Evolutionary conservation across 2,888 invertebrate species (phyloP).

Genomic region (Zaprionus obscuricornis): DNA sequence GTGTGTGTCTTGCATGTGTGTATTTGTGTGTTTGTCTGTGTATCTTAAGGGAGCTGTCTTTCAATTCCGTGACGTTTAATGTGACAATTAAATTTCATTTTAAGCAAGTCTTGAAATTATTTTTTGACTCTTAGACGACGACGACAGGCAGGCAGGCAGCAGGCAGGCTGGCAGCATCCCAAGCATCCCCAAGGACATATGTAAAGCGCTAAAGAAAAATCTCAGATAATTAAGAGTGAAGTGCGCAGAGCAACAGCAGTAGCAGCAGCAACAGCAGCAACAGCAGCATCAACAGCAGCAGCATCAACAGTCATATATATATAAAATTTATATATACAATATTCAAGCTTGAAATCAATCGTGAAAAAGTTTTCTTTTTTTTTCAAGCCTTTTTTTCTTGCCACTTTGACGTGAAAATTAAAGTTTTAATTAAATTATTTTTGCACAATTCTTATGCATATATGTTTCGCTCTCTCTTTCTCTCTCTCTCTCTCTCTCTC

Average conservation of each 20-base stretch:
- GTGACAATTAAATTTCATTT: conserved; percentile 74
- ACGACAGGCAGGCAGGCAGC: too few species aligned
- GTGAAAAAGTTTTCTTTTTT: too few species aligned
- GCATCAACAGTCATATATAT: too few species aligned
- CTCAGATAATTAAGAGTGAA: conserved; percentile 31
- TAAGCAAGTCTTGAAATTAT: conserved; percentile 47
- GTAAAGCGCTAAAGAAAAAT: conserved; percentile 32
- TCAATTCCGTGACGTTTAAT: conserved; percentile 65
- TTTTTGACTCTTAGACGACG: conserved; percentile 25
- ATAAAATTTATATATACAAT: too few species aligned
- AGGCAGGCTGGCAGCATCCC: conserved; percentile 1
- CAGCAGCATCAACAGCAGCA: too few species aligned
- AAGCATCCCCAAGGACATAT: conserved; percentile 39
- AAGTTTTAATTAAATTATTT: too few species aligned
- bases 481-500: too few species aligned
- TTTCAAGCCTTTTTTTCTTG: too few species aligned
- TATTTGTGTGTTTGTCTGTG: conserved; percentile 12
- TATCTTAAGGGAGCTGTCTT: conserved; percentile 62
- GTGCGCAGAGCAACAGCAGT: background rate
- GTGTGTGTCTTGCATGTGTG: conserved; percentile 4
- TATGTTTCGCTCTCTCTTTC: too few species aligned
- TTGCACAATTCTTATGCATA: too few species aligned
- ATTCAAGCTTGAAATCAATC: too few species aligned
- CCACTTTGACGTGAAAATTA: too few species aligned
- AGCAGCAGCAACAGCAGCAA: background rate